phyloP scores from a whole-genome alignment of 2,797 vertebrate species.

The Allobates femoralis region DNA sequence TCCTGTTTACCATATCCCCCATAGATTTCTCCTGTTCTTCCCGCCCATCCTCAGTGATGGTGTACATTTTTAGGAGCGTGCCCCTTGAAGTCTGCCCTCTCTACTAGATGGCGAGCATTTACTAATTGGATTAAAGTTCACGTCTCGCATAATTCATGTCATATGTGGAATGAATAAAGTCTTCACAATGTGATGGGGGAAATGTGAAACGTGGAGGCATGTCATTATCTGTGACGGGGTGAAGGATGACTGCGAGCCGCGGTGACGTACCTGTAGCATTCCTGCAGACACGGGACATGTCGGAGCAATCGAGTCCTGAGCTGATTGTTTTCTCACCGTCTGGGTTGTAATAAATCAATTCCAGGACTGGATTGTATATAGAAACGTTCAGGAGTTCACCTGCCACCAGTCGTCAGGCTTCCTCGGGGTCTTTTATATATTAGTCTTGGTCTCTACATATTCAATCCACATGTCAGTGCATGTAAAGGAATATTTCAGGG shows the following conservation, averaged over 20 bases:
- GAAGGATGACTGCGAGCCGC: not conserved
- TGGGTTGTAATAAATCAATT: not conserved
- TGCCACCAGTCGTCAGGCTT: not conserved
- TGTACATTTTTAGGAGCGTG: too few relatives aligned
- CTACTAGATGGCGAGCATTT: not conserved
- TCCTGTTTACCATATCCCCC: too few relatives aligned
- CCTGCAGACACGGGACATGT: slow-evolving; percentile 21
- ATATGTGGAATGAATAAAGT: slow-evolving; percentile 10
- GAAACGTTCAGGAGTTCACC: not conserved
- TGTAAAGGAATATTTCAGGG: not conserved
- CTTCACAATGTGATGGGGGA: slow-evolving; percentile 1
- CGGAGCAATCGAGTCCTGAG: not conserved
- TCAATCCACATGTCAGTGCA: not conserved
- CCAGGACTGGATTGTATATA: not conserved
- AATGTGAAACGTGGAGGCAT: slow-evolving; percentile 4
- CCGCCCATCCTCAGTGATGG: too few relatives aligned
- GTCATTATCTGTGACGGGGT: slow-evolving; percentile 12
- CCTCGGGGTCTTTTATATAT: not conserved
- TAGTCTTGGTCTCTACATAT: not conserved
- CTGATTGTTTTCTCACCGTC: not conserved
- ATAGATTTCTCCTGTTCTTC: too few relatives aligned
- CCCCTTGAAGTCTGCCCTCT: not conserved
- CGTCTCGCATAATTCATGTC: not conserved
- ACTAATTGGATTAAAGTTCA: slow-evolving; percentile 2
- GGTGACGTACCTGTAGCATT: not conserved